Evolutionary conservation across 2,113 vertebrate genomes (phyloP).

Genomic region (Heterochromis multidens): DNA sequence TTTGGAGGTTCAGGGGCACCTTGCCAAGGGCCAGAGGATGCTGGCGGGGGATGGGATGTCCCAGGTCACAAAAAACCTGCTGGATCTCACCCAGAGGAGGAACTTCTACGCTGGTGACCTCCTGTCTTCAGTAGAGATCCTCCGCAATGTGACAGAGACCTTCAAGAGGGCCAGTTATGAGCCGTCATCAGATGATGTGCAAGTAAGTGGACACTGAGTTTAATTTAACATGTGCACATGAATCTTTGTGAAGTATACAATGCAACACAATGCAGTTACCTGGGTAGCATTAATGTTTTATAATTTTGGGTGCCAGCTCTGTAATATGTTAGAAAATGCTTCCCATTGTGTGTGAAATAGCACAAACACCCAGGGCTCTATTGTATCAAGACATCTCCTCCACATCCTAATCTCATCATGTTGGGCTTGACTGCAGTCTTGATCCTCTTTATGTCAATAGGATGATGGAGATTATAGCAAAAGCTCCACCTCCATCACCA

Average conservation of each 20-base stretch:
- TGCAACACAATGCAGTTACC: background rate
- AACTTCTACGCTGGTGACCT: constrained; percentile 97
- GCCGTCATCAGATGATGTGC: constrained; percentile 95
- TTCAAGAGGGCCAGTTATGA: constrained; percentile 97
- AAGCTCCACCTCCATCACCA: constrained; percentile 63
- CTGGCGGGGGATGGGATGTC: constrained; percentile 97
- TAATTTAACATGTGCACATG: background rate
- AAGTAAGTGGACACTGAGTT: constrained; percentile 77
- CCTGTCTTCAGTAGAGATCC: constrained; percentile 95
- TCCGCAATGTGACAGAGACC: constrained; percentile 96
- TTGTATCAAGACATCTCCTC: constrained; percentile 51
- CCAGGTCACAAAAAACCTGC: constrained; percentile 93
- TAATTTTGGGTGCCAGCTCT: background rate
- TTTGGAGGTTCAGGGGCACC: constrained; percentile 94
- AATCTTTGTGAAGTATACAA: background rate
- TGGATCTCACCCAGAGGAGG: constrained; percentile 96
- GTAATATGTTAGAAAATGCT: background rate
- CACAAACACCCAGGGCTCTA: constrained; percentile 28
- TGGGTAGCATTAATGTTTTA: background rate
- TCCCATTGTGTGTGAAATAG: background rate
- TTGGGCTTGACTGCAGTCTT: constrained; percentile 53
- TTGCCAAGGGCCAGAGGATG: constrained; percentile 93
- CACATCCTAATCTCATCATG: constrained; percentile 56
- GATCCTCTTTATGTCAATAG: constrained; percentile 72
- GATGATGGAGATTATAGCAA: constrained; percentile 68